These are phyloP conservation scores for Leptodactylus fallax DNA, from an alignment of 2,797 vertebrate species.

Conservation along the genomic window DNA sequence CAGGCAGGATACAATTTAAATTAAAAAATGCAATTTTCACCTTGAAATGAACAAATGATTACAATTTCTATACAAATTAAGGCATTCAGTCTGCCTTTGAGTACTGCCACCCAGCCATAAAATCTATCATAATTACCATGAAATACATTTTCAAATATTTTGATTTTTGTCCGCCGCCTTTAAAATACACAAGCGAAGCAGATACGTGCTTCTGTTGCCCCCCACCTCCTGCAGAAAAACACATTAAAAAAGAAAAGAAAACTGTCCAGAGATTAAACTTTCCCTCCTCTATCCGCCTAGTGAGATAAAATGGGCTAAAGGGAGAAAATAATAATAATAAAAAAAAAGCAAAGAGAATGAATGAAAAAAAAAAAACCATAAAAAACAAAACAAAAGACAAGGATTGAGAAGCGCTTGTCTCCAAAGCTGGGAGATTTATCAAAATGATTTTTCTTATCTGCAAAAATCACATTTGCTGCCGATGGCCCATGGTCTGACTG, in stretches of 20 bases:
- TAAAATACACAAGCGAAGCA: constrained; percentile 92
- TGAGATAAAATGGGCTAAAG: constrained; percentile 86
- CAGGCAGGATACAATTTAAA: constrained; percentile 99
- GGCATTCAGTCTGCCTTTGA: constrained; percentile 98
- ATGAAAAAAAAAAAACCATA: constrained; percentile 61
- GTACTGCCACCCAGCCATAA: constrained; percentile 97
- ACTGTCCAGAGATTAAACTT: constrained; percentile 73
- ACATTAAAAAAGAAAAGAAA: constrained; percentile 85
- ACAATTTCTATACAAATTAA: constrained; percentile 99
- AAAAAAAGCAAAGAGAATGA: constrained; percentile 73
- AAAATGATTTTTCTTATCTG: constrained; percentile 96
- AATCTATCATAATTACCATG: constrained; percentile 99
- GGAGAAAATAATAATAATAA: constrained; percentile 81
- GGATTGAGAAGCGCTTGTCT: constrained; percentile 77
- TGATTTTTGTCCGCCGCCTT: constrained; percentile 95
- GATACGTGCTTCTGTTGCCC: constrained; percentile 77
- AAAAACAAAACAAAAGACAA: constrained; percentile 77
- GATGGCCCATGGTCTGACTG: constrained; percentile 77
- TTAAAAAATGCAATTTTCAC: constrained; percentile 99
- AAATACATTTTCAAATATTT: constrained; percentile 99
- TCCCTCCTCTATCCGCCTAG: constrained; percentile 64
- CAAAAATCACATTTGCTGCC: constrained; percentile 92
- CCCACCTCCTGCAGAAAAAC: constrained; percentile 91
- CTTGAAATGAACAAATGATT: constrained; percentile 99
- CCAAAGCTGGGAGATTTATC: constrained; percentile 90